A percentile compares a stretch with the other conserved stretches of the same genome.
These are phyloP conservation scores for Anticlea derivata DNA, from an alignment of 2,888 invertebrate genomes.

Conservation along the genomic window DNA sequence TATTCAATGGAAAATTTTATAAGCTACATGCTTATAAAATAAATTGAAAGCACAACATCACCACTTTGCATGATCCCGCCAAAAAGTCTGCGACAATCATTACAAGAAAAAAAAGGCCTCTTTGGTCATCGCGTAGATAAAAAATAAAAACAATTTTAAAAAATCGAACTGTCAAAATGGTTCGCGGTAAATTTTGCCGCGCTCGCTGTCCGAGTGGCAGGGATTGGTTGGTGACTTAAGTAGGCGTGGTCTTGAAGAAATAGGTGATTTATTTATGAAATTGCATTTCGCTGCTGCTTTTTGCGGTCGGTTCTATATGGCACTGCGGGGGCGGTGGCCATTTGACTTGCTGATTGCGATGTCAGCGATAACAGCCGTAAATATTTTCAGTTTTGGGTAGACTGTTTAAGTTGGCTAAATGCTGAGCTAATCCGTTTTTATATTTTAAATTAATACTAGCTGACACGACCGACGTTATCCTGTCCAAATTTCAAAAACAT, in stretches of 20 bases:
- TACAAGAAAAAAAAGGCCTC: conserved; percentile 57
- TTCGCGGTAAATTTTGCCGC: conserved; percentile 75
- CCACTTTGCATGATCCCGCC: no score
- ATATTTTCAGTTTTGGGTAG: conserved; percentile 30
- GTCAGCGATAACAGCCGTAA: conserved; percentile 34
- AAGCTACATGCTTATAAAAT: no score
- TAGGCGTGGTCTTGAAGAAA: conserved; percentile 71
- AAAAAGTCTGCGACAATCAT: conserved; percentile 67
- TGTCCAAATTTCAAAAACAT: no score
- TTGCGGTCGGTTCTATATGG: conserved; percentile 50
- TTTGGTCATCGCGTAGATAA: conserved; percentile 52
- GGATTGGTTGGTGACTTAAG: conserved; percentile 58
- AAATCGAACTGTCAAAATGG: conserved; percentile 78
- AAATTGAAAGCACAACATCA: no score
- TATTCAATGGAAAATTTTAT: no score
- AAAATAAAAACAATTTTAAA: conserved; percentile 54
- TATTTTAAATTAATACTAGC: no score
- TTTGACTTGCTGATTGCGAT: conserved; percentile 60
- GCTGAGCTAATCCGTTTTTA: background rate
- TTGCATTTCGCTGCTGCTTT: conserved; percentile 66
- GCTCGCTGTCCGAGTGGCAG: conserved; percentile 46
- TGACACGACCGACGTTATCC: no score
- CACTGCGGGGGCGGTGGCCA: conserved; percentile 53
- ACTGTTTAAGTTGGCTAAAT: conserved; percentile 4
- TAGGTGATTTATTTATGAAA: conserved; percentile 77